These are phyloP conservation scores for Kryptolebias ocellatus DNA, from an alignment of 2,797 vertebrate genomes.

Conservation along the genomic window DNA sequence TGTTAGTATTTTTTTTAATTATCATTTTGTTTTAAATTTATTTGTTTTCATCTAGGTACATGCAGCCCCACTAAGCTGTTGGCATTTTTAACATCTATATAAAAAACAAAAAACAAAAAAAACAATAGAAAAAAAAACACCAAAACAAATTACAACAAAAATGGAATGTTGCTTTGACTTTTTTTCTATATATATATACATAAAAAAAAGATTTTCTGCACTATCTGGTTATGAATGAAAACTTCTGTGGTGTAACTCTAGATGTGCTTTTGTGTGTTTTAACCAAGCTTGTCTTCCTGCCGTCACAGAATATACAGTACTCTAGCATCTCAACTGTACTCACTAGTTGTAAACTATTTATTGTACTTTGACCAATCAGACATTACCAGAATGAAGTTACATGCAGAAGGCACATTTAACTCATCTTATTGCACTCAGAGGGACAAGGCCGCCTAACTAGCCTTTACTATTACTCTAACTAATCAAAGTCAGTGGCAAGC, in stretches of 20 bases:
- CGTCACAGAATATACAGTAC: conserved; percentile 86
- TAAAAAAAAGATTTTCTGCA: conserved; percentile 85
- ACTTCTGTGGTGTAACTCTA: conserved; percentile 89
- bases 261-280: conserved; percentile 93
- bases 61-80: conserved; percentile 80
- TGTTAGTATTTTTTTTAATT: conserved; percentile 78
- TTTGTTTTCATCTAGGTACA: conserved; percentile 63
- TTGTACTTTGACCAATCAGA: conserved; percentile 87
- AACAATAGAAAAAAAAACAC: conserved; percentile 58
- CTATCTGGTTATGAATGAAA: conserved; percentile 92
- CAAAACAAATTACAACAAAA: conserved; percentile 72
- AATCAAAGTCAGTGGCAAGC: conserved; percentile 76
- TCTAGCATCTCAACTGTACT: conserved; percentile 87
- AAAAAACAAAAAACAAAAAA: conserved; percentile 53
- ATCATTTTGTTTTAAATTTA: conserved; percentile 42
- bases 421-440: conserved; percentile 80
- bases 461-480: conserved; percentile 73
- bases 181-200: conserved; percentile 77
- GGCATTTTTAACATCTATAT: conserved; percentile 82
- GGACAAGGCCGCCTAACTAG: conserved; percentile 81
- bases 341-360: conserved; percentile 86
- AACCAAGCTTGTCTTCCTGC: conserved; percentile 95
- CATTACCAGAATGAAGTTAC: conserved; percentile 79
- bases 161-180: conserved; percentile 87
- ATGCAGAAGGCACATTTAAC: conserved; percentile 77